Conservation (phyloP, 2,888 invertebrate genomes). For the Zele albiditarsus region DNA sequence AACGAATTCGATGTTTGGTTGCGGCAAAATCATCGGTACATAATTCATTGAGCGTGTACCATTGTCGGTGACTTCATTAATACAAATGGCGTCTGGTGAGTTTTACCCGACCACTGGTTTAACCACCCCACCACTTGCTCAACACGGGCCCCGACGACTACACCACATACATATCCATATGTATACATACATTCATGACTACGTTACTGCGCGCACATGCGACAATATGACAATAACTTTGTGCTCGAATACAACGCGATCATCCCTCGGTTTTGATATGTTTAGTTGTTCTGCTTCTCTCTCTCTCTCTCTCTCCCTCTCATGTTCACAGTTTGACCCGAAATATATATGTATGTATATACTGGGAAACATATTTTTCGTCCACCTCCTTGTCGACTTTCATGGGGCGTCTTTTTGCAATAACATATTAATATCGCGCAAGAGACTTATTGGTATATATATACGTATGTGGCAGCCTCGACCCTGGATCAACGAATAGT, state of each 20-base stretch:
- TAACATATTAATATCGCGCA: slow-evolving; percentile 72
- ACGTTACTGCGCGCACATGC: neutral
- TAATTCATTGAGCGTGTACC: slow-evolving; percentile 72
- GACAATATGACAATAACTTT: slow-evolving; percentile 22
- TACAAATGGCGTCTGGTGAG: slow-evolving; percentile 73
- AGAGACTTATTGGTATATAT: slow-evolving; percentile 60
- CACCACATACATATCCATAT: neutral
- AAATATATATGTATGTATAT: slow-evolving; percentile 46
- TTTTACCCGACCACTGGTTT: slow-evolving; percentile 61
- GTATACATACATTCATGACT: neutral
- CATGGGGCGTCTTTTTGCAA: slow-evolving; percentile 72
- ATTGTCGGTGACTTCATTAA: slow-evolving; percentile 72
- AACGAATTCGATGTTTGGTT: slow-evolving; percentile 57
- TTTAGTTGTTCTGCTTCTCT: slow-evolving; percentile 10
- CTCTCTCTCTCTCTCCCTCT: slow-evolving; percentile 20
- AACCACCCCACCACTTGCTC: slow-evolving; percentile 21
- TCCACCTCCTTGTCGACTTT: slow-evolving; percentile 70
- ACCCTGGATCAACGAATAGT: slow-evolving; percentile 62
- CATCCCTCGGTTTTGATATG: slow-evolving; percentile 18
- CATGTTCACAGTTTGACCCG: slow-evolving; percentile 32
- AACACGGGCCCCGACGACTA: neutral
- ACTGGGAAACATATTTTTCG: slow-evolving; percentile 66
- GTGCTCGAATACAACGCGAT: slow-evolving; percentile 32
- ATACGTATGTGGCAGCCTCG: slow-evolving; percentile 42
- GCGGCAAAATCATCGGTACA: slow-evolving; percentile 69